A percentile compares a stretch with the other conserved stretches of the same genome.
Conservation (phyloP, 1,140 invertebrate species). For the Paraescarpia echinospica region DNA sequence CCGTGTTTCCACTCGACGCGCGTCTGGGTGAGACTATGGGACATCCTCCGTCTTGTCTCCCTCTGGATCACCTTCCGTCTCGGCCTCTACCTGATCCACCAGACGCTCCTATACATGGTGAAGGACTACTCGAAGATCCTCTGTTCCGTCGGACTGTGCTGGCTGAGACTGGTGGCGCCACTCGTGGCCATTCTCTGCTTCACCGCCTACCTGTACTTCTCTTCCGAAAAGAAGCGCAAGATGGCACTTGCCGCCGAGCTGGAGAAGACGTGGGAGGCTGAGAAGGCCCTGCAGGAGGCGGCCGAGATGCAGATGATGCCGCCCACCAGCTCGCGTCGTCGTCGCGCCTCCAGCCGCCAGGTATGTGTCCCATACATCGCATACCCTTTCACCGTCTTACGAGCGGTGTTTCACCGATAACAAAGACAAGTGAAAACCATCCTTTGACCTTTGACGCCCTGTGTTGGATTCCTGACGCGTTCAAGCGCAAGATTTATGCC, state of each 20-base stretch:
- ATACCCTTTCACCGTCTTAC: no score
- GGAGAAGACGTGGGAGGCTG: background rate
- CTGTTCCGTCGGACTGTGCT: background rate
- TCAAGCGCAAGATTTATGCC: no score
- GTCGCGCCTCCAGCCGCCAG: background rate
- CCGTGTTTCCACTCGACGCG: background rate
- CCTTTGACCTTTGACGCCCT: no score
- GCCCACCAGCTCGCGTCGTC: background rate
- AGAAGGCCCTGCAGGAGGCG: background rate
- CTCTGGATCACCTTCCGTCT: background rate
- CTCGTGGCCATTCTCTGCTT: background rate
- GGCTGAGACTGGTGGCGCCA: background rate
- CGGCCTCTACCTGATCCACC: background rate
- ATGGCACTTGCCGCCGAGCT: background rate
- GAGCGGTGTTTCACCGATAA: no score
- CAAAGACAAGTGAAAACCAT: no score
- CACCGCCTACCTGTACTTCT: background rate
- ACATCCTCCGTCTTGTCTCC: background rate
- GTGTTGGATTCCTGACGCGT: no score
- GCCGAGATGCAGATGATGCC: background rate
- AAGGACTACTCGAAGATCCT: background rate
- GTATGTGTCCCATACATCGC: background rate
- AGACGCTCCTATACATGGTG: background rate
- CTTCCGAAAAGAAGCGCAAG: background rate
- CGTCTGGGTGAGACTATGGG: background rate